Percentiles rank a stretch among this genome's conserved stretches.
phyloP scores from a whole-genome alignment of 2,113 vertebrate species.

The Pachyramphus minor region DNA sequence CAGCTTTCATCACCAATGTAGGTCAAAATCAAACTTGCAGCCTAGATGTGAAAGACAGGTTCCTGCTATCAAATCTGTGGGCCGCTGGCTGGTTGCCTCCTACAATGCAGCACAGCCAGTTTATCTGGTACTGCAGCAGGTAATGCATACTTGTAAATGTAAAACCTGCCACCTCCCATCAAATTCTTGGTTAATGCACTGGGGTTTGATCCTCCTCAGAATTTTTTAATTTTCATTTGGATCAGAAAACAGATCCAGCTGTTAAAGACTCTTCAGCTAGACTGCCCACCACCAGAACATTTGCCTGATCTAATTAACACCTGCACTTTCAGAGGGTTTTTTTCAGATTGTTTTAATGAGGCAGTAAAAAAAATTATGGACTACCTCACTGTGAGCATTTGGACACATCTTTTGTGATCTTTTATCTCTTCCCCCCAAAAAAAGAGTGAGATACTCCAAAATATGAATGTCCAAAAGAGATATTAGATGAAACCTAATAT shows the following conservation, averaged over 20 bases:
- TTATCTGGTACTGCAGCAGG: conserved; percentile 16
- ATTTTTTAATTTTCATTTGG: background rate
- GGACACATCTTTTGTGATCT: background rate
- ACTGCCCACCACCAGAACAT: background rate
- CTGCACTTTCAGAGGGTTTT: background rate
- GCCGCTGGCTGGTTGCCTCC: background rate
- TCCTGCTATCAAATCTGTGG: background rate
- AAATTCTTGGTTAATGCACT: background rate
- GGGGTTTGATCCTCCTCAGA: background rate
- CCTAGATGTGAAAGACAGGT: background rate
- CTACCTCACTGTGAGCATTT: background rate
- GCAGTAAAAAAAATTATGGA: background rate
- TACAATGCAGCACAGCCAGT: conserved; percentile 43
- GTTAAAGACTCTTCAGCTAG: background rate
- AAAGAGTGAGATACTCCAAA: background rate
- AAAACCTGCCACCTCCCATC: background rate
- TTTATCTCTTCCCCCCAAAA: background rate
- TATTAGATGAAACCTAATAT: background rate
- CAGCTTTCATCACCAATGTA: background rate
- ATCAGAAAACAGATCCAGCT: background rate
- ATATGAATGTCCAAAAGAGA: background rate
- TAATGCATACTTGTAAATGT: background rate
- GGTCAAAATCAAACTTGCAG: background rate
- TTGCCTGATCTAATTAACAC: background rate
- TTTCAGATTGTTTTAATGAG: background rate